These are phyloP conservation scores for Hylomyscus alleni DNA, from an alignment of 2,797 vertebrate genomes.

Conservation along the genomic window DNA sequence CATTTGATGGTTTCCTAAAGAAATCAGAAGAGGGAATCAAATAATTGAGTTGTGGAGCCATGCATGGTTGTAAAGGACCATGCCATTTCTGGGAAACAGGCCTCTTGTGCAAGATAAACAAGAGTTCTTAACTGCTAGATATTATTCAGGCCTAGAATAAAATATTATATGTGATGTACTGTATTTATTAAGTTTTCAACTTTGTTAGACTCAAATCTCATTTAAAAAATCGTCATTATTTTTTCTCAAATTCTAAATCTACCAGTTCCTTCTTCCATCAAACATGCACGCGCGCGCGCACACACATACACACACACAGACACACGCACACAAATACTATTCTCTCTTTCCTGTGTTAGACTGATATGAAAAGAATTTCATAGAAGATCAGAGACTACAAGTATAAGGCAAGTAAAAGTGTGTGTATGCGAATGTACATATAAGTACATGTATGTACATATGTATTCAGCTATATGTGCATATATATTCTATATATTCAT, in stretches of 20 bases:
- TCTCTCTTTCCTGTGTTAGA: too few species aligned
- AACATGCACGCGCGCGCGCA: neutral
- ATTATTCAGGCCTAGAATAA: neutral
- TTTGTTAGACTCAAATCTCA: neutral
- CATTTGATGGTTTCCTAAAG: neutral
- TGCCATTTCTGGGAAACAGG: neutral
- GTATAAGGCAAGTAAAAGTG: neutral
- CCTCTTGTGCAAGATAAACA: neutral
- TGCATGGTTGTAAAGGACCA: neutral
- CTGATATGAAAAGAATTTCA: too few species aligned
- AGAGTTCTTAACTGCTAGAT: neutral
- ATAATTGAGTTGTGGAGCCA: neutral
- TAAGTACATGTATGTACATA: neutral
- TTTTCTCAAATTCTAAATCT: neutral
- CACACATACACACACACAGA: neutral
- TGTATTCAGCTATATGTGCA: neutral
- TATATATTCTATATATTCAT: neutral
- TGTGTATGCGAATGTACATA: neutral
- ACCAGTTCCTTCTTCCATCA: neutral
- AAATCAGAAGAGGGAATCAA: neutral
- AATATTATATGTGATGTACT: neutral
- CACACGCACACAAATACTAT: too few species aligned
- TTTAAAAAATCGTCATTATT: neutral
- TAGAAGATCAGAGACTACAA: too few species aligned
- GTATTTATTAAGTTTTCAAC: neutral